A percentile compares a stretch with the other conserved stretches of the same genome.
phyloP scores from a whole-genome alignment of 2,797 vertebrate species.

The Perodicticus potto region DNA sequence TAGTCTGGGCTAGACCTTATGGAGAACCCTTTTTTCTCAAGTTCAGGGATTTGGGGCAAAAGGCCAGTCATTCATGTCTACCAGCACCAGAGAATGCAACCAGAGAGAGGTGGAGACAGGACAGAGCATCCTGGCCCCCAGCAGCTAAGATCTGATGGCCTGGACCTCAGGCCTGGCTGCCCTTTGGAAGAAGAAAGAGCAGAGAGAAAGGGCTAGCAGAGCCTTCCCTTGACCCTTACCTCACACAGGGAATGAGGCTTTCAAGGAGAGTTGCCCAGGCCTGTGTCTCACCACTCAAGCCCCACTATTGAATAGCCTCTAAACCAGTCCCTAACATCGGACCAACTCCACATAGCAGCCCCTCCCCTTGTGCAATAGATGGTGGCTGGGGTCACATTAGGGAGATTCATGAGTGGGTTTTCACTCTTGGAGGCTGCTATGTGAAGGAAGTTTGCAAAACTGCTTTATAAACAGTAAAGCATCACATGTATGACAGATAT shows the following conservation, averaged over 20 bases:
- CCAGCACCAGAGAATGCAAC: not conserved
- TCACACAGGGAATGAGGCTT: accelerated
- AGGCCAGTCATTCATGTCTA: not conserved
- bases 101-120: not conserved
- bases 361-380: not conserved
- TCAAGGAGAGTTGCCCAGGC: not conserved
- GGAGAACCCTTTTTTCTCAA: not conserved
- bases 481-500: not conserved
- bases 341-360: accelerated
- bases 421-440: not conserved
- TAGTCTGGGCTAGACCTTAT: not conserved
- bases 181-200: not conserved
- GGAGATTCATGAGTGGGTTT: not conserved
- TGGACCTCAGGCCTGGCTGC: not conserved
- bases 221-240: no score
- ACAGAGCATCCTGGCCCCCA: not conserved
- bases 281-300: no score
- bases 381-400: not conserved
- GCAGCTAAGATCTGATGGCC: not conserved
- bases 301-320: accelerated
- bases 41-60: not conserved
- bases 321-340: not conserved
- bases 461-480: not conserved
- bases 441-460: not conserved
- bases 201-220: not conserved